Conservation (phyloP, 2,888 invertebrate genomes). For the Proisotoma minuta region DNA sequence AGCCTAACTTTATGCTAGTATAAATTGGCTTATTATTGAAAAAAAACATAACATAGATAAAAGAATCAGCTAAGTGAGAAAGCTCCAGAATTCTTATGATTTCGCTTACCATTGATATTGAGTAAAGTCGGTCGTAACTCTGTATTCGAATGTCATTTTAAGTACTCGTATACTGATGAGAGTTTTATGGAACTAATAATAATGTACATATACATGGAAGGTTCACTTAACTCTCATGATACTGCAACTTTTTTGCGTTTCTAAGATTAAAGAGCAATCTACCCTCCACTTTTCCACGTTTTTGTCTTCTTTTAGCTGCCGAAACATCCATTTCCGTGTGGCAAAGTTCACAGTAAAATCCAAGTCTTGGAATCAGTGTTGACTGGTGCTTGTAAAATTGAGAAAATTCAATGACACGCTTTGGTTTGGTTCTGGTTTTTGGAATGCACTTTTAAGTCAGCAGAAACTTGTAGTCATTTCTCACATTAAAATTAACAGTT, state of each 20-base stretch:
- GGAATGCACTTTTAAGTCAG: too few relatives aligned
- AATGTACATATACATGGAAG: neutral
- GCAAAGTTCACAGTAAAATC: neutral
- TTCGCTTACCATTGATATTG: too few relatives aligned
- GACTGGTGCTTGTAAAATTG: neutral
- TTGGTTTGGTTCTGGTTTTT: neutral
- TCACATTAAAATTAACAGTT: too few relatives aligned
- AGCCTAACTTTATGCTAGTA: too few relatives aligned
- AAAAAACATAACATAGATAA: too few relatives aligned
- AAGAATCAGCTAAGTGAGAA: too few relatives aligned
- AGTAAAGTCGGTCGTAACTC: neutral
- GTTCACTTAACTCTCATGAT: constrained; percentile 12
- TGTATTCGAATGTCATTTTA: neutral
- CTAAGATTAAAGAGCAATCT: neutral
- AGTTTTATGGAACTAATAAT: constrained; percentile 3
- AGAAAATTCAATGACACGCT: neutral
- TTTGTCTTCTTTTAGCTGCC: constrained; percentile 6
- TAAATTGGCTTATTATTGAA: too few relatives aligned
- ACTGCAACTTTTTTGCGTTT: neutral
- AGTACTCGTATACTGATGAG: constrained; percentile 1
- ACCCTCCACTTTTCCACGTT: constrained; percentile 4
- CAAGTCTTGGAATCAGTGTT: neutral
- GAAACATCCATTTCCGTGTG: constrained; percentile 7
- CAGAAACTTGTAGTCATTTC: neutral
- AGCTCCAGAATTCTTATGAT: too few relatives aligned